A percentile compares a stretch with the other conserved stretches of the same genome.
Evolutionary conservation across 2,888 invertebrate species (phyloP).

Genomic region (Leptogaster cylindrica): DNA sequence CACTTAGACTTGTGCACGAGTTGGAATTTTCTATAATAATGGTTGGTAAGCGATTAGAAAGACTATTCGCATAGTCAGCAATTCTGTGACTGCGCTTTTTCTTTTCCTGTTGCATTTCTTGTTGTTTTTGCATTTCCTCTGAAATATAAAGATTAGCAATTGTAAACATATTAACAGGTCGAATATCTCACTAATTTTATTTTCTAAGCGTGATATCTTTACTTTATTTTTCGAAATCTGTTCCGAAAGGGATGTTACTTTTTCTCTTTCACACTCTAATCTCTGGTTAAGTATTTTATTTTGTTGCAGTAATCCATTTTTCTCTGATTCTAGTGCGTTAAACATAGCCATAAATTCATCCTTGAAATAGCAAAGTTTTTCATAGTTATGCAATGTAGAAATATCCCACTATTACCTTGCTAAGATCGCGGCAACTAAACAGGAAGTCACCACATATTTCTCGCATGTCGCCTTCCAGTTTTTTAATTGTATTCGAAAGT

Average conservation of each 20-base stretch:
- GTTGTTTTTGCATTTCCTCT: slow-evolving; percentile 56
- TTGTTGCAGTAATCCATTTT: slow-evolving; percentile 53
- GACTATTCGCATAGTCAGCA: slow-evolving; percentile 54
- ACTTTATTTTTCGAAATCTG: slow-evolving; percentile 55
- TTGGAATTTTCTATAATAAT: slow-evolving; percentile 57
- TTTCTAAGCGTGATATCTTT: slow-evolving; percentile 56
- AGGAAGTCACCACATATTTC: slow-evolving; percentile 58
- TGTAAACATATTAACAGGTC: background rate
- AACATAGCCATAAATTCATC: slow-evolving; percentile 58
- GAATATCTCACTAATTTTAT: slow-evolving; percentile 52
- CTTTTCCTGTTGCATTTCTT: slow-evolving; percentile 54
- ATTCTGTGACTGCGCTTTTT: slow-evolving; percentile 58
- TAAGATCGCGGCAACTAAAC: slow-evolving; percentile 59
- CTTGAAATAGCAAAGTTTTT: slow-evolving; percentile 47
- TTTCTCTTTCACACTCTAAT: slow-evolving; percentile 53
- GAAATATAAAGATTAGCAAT: background rate
- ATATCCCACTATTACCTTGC: slow-evolving; percentile 52
- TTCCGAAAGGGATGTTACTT: slow-evolving; percentile 52
- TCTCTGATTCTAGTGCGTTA: slow-evolving; percentile 57
- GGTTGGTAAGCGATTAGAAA: slow-evolving; percentile 52
- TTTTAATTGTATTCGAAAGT: slow-evolving; percentile 51
- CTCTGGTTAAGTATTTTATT: slow-evolving; percentile 53
- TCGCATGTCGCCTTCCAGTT: slow-evolving; percentile 56
- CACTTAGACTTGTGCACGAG: background rate
- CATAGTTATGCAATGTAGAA: background rate